A percentile compares a stretch with the other conserved stretches of the same genome.
phyloP scores from a whole-genome alignment of 2,888 invertebrate species.

The Melanargia galathea region DNA sequence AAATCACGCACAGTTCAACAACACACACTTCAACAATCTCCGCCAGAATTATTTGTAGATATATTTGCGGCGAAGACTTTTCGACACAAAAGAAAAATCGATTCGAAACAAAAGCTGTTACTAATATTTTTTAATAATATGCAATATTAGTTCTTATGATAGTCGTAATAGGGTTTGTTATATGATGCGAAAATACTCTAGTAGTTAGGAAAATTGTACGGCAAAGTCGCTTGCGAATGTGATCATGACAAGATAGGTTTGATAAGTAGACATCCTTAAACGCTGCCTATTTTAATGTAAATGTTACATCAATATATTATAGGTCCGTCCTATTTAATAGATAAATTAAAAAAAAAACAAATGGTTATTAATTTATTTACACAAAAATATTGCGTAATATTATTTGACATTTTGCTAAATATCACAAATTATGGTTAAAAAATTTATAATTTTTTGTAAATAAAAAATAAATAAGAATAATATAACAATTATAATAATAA shows the following conservation, averaged over 20 bases:
- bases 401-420: constrained; percentile 5
- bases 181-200: constrained; percentile 10
- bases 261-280: constrained; percentile 26
- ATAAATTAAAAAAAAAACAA: neutral
- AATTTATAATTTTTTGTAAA: neutral
- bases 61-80: no score
- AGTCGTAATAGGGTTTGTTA: constrained; percentile 2
- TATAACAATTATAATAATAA: neutral
- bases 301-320: constrained; percentile 29
- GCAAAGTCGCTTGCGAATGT: constrained; percentile 1
- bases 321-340: constrained; percentile 30
- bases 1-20: no score
- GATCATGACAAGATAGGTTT: constrained; percentile 26
- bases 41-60: no score
- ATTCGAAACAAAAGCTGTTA: no score
- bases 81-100: no score
- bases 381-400: neutral
- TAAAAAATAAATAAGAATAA: neutral
- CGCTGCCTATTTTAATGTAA: constrained; percentile 29
- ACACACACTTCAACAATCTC: no score
- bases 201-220: neutral
- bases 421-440: constrained; percentile 15
- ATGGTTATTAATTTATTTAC: constrained; percentile 4
- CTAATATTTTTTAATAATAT: neutral
- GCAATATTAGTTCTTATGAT: constrained; percentile 27